Percentiles rank a stretch among this genome's conserved stretches.
Evolutionary conservation across 2,888 invertebrate species (phyloP).

Genomic region (Ligdia adustata): DNA sequence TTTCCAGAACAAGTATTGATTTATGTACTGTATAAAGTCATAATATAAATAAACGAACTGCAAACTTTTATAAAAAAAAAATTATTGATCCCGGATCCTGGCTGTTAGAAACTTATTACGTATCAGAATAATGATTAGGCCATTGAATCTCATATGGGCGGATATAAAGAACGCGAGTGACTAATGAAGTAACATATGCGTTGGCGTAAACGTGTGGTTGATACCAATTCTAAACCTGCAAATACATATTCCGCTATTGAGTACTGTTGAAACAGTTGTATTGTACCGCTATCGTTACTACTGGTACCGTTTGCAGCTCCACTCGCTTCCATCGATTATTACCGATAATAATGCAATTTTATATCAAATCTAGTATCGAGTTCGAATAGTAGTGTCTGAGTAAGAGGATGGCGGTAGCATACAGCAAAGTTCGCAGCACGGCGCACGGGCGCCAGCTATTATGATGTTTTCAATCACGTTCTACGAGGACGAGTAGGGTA

Average conservation of each 20-base stretch:
- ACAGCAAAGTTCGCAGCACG: too few species aligned
- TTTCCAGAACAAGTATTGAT: too few species aligned
- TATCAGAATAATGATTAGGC: constrained; percentile 17
- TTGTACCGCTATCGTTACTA: constrained; percentile 70
- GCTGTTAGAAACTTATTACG: constrained; percentile 4
- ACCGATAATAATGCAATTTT: constrained; percentile 61
- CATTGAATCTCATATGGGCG: constrained; percentile 20
- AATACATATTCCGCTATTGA: constrained; percentile 44
- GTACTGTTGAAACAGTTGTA: constrained; percentile 59
- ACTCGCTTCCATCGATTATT: constrained; percentile 59
- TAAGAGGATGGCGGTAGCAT: constrained; percentile 10
- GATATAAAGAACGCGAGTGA: constrained; percentile 16
- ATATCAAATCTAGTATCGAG: constrained; percentile 44
- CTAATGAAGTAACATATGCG: constrained; percentile 19
- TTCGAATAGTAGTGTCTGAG: constrained; percentile 39
- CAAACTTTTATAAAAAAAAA: too few species aligned
- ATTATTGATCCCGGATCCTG: too few species aligned
- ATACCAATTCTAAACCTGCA: constrained; percentile 19
- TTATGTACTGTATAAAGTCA: too few species aligned
- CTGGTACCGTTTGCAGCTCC: constrained; percentile 63
- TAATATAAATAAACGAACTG: too few species aligned
- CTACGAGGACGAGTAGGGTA: too few species aligned
- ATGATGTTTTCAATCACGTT: constrained; percentile 20
- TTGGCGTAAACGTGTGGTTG: constrained; percentile 15
- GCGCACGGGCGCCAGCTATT: constrained; percentile 13